These are phyloP conservation scores for Bujurquina vittata DNA, from an alignment of 2,113 vertebrate species.

Conservation along the genomic window DNA sequence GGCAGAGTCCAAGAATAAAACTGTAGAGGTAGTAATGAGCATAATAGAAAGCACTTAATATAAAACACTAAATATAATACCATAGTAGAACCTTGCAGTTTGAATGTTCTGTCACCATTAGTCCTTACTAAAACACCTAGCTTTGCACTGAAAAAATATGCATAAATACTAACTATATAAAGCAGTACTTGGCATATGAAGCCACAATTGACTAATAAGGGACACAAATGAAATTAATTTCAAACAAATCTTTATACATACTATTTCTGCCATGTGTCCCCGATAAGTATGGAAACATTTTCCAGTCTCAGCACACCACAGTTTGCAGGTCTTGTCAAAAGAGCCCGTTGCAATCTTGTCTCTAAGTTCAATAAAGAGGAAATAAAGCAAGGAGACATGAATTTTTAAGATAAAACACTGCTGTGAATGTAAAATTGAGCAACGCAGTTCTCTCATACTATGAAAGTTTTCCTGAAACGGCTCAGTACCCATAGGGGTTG, in stretches of 20 bases:
- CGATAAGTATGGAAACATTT: constrained; percentile 91
- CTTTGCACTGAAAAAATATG: background rate
- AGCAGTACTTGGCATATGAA: background rate
- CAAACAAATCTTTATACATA: constrained; percentile 75
- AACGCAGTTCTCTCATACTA: background rate
- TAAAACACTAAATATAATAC: background rate
- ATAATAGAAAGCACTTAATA: background rate
- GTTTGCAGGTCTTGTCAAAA: constrained; percentile 95
- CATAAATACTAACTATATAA: background rate
- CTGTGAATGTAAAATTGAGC: constrained; percentile 6
- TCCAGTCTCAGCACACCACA: constrained; percentile 92
- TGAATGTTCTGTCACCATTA: background rate
- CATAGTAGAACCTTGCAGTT: background rate
- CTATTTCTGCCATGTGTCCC: constrained; percentile 93
- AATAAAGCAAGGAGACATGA: background rate
- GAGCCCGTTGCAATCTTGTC: constrained; percentile 97
- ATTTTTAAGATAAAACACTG: background rate
- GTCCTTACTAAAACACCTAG: background rate
- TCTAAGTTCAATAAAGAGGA: constrained; percentile 74
- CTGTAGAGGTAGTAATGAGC: background rate
- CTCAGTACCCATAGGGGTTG: constrained; percentile 92
- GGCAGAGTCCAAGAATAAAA: background rate
- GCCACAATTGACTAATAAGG: background rate
- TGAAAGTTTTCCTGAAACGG: background rate
- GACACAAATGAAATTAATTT: background rate